These are phyloP conservation scores for Falco novaeseelandiae DNA, from an alignment of 2,797 vertebrate species.

Conservation along the genomic window DNA sequence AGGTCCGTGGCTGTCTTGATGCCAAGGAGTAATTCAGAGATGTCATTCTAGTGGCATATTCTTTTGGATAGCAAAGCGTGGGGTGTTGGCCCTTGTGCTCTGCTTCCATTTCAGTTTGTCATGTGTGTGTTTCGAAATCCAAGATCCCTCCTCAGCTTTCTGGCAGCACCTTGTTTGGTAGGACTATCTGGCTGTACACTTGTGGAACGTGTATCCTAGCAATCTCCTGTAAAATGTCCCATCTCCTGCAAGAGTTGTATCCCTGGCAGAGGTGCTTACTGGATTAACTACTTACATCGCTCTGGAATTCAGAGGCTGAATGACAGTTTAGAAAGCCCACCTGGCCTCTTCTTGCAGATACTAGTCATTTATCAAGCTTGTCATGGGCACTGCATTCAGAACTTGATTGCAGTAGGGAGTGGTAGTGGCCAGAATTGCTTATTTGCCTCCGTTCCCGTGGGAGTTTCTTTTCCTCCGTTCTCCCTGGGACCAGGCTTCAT, in stretches of 20 bases:
- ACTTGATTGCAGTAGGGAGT: neutral
- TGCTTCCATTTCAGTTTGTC: neutral
- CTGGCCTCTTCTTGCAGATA: neutral
- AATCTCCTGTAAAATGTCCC: too few relatives aligned
- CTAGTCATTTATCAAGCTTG: neutral
- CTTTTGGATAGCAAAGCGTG: neutral
- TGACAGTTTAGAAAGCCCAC: neutral
- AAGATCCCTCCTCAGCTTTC: neutral
- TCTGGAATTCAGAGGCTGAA: neutral
- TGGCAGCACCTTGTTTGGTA: neutral
- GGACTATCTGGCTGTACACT: neutral
- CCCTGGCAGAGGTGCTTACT: neutral
- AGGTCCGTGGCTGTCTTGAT: neutral
- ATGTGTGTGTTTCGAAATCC: accelerated
- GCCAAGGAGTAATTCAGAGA: neutral
- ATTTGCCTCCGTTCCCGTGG: neutral
- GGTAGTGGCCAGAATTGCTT: neutral
- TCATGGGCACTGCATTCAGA: neutral
- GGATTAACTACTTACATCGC: neutral
- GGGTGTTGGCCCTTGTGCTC: neutral
- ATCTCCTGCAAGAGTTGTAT: too few relatives aligned
- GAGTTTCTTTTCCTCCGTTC: too few relatives aligned
- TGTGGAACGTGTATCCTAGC: neutral
- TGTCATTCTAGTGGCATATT: neutral
- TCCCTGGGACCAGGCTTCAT: neutral